These are phyloP conservation scores for Hecatera dysodea DNA, from an alignment of 2,888 invertebrate genomes.

Conservation along the genomic window DNA sequence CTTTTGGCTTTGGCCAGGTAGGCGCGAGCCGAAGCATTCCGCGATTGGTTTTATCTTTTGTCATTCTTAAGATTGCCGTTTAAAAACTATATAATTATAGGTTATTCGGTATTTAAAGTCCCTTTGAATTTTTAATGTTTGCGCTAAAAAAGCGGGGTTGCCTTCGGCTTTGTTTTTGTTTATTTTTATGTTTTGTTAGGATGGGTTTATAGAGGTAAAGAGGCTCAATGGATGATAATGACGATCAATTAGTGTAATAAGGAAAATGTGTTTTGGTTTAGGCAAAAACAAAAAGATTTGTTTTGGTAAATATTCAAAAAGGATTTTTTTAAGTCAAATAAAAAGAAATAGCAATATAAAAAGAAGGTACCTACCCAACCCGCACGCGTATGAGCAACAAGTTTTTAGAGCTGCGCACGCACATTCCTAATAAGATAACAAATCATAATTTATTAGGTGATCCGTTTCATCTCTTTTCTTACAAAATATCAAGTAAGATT, in stretches of 20 bases:
- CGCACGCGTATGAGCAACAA: too few species aligned
- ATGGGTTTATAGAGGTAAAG: constrained; percentile 27
- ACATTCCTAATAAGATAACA: neutral
- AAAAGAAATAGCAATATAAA: too few species aligned
- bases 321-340: neutral
- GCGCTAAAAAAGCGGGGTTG: constrained; percentile 48
- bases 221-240: constrained; percentile 37
- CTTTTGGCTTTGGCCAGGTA: constrained; percentile 72
- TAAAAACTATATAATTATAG: constrained; percentile 70
- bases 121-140: constrained; percentile 53
- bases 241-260: constrained; percentile 28
- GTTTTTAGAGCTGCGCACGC: too few species aligned
- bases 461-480: neutral
- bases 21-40: constrained; percentile 74
- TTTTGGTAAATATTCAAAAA: neutral
- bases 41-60: constrained; percentile 66
- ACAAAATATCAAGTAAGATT: neutral
- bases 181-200: constrained; percentile 39
- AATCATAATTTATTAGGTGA: neutral
- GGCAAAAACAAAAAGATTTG: neutral
- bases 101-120: constrained; percentile 54
- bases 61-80: constrained; percentile 70
- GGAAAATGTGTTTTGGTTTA: constrained; percentile 13
- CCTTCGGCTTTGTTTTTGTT: constrained; percentile 21
- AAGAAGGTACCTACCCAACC: too few species aligned